Evolutionary conservation across 2,888 invertebrate genomes (phyloP).

Genomic region (Cheilosia grossa): DNA sequence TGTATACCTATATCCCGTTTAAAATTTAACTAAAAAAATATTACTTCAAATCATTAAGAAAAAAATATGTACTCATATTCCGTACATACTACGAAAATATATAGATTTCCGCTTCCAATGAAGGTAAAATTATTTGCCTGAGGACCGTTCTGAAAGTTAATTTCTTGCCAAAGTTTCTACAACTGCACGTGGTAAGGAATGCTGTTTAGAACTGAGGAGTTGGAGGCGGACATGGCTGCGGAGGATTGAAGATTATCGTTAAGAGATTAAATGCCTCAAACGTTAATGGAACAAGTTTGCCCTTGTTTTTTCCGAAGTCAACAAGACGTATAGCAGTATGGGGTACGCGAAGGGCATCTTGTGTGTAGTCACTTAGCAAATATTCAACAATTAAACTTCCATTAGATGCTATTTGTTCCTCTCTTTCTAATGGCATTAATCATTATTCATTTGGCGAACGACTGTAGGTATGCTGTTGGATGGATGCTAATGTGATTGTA

Average conservation of each 20-base stretch:
- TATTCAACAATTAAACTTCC: conserved; percentile 76
- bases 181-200: conserved; percentile 38
- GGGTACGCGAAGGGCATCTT: conserved; percentile 15
- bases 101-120: background rate
- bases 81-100: background rate
- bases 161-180: conserved; percentile 58
- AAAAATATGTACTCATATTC: conserved; percentile 17
- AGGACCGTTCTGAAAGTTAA: conserved; percentile 40
- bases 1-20: conserved; percentile 30
- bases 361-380: conserved; percentile 55
- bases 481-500: background rate
- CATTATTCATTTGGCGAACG: conserved; percentile 57
- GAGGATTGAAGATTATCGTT: conserved; percentile 53
- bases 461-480: conserved; percentile 17
- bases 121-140: conserved; percentile 36
- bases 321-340: conserved; percentile 3
- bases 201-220: conserved; percentile 5
- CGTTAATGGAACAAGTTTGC: conserved; percentile 64
- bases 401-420: conserved; percentile 74
- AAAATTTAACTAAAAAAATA: conserved; percentile 35
- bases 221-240: conserved; percentile 21
- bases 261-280: conserved; percentile 59
- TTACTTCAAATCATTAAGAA: conserved; percentile 16
- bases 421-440: conserved; percentile 63
- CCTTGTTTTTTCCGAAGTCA: conserved; percentile 43